A percentile compares a stretch with the other conserved stretches of the same genome.
phyloP scores from a whole-genome alignment of 1,140 invertebrate genomes.

The Intoshia linei region DNA sequence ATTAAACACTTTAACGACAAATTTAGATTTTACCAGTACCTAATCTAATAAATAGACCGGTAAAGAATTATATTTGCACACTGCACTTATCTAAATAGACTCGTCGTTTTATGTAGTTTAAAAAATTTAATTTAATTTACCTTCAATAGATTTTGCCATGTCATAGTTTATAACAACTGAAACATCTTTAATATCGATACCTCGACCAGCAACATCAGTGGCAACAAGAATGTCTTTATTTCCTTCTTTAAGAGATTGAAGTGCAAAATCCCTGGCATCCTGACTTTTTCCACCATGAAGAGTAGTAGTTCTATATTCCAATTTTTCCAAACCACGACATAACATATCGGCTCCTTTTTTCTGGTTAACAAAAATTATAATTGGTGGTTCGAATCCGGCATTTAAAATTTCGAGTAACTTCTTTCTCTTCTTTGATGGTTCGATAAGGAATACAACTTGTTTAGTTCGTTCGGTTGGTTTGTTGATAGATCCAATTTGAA shows the following conservation, averaged over 20 bases:
- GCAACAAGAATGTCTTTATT: constrained; percentile 88
- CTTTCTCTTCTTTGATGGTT: constrained; percentile 17
- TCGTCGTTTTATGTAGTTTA: background rate
- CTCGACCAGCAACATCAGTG: constrained; percentile 91
- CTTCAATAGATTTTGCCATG: constrained; percentile 92
- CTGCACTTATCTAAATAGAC: background rate
- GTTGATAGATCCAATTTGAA: constrained; percentile 88
- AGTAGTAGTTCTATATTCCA: constrained; percentile 75
- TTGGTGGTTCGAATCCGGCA: constrained; percentile 55
- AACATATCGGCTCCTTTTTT: constrained; percentile 95
- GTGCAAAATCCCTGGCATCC: constrained; percentile 86
- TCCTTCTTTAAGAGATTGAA: constrained; percentile 66
- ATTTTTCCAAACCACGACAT: constrained; percentile 74
- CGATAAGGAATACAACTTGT: constrained; percentile 49
- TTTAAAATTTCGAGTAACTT: constrained; percentile 28
- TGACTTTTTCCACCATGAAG: constrained; percentile 97
- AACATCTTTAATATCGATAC: constrained; percentile 98
- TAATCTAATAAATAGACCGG: too few species aligned
- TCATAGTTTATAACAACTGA: constrained; percentile 94
- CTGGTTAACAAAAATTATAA: constrained; percentile 98
- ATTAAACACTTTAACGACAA: constrained; percentile 2
- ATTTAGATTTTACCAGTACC: constrained; percentile 2
- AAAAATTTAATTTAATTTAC: constrained; percentile 17
- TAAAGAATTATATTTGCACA: constrained; percentile 1
- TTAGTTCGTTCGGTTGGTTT: constrained; percentile 87